These are phyloP conservation scores for Parnassius mnemosyne DNA, from an alignment of 2,888 invertebrate species.

Conservation along the genomic window DNA sequence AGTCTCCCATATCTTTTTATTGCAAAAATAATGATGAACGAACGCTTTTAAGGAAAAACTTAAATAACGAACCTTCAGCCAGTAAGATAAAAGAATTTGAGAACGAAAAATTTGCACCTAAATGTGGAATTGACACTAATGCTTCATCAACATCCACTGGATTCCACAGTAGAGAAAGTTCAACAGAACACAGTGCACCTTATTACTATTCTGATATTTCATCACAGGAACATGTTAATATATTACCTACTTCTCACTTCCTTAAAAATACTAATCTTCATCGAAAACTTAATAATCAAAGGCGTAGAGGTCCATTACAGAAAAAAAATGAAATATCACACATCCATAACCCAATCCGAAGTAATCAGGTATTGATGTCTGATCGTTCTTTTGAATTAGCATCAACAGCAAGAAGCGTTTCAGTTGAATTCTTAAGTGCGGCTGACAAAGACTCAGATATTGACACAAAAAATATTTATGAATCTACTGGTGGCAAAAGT, in stretches of 20 bases:
- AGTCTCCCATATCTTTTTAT: constrained; percentile 73
- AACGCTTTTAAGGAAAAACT: constrained; percentile 62
- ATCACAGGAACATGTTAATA: constrained; percentile 74
- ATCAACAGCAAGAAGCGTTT: constrained; percentile 81
- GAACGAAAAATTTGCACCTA: constrained; percentile 59
- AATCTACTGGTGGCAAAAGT: constrained; percentile 82
- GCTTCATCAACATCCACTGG: constrained; percentile 66
- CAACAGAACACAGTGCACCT: constrained; percentile 86
- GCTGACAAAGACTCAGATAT: constrained; percentile 84
- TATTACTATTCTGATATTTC: constrained; percentile 92
- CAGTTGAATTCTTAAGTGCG: constrained; percentile 83
- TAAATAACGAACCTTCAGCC: constrained; percentile 60
- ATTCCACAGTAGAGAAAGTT: constrained; percentile 82
- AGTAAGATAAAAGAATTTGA: constrained; percentile 75
- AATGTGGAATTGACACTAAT: constrained; percentile 54
- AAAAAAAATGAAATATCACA: constrained; percentile 85
- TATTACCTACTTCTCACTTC: constrained; percentile 67
- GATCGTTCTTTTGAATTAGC: constrained; percentile 75
- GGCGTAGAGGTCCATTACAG: constrained; percentile 81
- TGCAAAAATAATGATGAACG: constrained; percentile 68
- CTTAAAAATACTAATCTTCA: constrained; percentile 75
- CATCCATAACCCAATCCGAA: constrained; percentile 86
- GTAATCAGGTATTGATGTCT: constrained; percentile 53
- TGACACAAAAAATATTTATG: constrained; percentile 86
- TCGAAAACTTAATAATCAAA: constrained; percentile 86